phyloP scores from a whole-genome alignment of 2,797 vertebrate genomes.

The Muraenolepis orangiensis region DNA sequence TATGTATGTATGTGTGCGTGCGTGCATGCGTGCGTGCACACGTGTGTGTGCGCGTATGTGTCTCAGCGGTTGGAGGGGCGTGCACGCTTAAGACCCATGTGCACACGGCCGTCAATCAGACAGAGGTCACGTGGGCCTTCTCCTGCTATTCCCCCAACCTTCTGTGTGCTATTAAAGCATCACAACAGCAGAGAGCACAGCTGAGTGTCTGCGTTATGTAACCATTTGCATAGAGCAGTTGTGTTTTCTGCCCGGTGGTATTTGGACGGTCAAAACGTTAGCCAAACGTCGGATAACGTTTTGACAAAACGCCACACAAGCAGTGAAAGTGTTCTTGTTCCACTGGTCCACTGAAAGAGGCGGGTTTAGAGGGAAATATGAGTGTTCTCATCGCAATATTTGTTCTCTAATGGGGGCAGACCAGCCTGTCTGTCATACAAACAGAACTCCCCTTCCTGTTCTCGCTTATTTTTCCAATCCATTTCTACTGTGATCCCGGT shows the following conservation, averaged over 20 bases:
- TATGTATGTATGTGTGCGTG: too few relatives aligned
- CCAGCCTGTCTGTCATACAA: neutral
- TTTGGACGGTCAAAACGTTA: neutral
- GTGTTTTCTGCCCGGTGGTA: neutral
- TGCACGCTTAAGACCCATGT: neutral
- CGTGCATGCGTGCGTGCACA: neutral
- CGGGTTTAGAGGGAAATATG: neutral
- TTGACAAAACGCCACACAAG: neutral
- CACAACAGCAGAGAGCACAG: neutral
- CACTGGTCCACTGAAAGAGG: neutral
- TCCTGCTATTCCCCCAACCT: neutral
- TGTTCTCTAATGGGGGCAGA: neutral
- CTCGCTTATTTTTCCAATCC: neutral
- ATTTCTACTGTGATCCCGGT: neutral
- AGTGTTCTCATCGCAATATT: neutral
- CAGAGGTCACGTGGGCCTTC: neutral
- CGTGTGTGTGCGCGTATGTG: neutral
- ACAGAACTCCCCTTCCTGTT: neutral
- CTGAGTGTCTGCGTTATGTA: neutral
- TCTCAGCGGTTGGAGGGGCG: neutral
- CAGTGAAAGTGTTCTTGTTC: neutral
- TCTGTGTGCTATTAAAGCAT: neutral
- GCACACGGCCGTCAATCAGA: neutral
- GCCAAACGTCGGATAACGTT: neutral
- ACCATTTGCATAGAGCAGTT: neutral